phyloP scores from a whole-genome alignment of 2,113 vertebrate genomes.

The Stercorarius parasiticus region DNA sequence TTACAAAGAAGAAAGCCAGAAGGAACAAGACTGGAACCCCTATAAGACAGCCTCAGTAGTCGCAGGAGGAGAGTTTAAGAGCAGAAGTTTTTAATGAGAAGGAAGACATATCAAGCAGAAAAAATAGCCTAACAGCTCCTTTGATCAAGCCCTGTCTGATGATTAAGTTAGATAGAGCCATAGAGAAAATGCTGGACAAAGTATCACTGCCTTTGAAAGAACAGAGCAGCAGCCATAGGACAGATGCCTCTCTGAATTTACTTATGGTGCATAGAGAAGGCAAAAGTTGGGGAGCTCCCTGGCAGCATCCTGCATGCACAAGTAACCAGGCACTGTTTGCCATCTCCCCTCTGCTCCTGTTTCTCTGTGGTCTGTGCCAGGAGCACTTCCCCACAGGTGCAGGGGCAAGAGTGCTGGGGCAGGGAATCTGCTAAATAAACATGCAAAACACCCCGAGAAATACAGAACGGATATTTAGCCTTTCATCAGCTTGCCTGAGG shows the following conservation, averaged over 20 bases:
- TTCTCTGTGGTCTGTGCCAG: fast-evolving
- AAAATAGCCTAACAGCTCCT: neutral
- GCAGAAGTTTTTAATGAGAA: neutral
- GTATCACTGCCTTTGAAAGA: neutral
- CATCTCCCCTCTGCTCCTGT: neutral
- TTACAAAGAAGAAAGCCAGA: neutral
- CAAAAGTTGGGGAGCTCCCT: neutral
- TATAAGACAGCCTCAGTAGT: neutral
- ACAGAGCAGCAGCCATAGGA: fast-evolving
- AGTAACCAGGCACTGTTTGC: neutral
- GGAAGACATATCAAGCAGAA: neutral
- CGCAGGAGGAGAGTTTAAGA: neutral
- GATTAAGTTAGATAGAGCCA: neutral
- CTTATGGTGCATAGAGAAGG: neutral
- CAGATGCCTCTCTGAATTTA: neutral
- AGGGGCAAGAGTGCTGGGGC: neutral
- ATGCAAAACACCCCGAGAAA: neutral
- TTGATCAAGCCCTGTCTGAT: neutral
- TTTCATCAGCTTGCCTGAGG: neutral
- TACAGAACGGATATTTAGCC: neutral
- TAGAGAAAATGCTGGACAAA: neutral
- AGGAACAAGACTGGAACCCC: neutral
- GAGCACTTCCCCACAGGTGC: neutral
- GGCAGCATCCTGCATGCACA: fast-evolving
- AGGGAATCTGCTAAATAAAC: neutral